Base-by-base conservation (phyloP, 2,113 vertebrate species). In the Sialia sialis region DNA sequence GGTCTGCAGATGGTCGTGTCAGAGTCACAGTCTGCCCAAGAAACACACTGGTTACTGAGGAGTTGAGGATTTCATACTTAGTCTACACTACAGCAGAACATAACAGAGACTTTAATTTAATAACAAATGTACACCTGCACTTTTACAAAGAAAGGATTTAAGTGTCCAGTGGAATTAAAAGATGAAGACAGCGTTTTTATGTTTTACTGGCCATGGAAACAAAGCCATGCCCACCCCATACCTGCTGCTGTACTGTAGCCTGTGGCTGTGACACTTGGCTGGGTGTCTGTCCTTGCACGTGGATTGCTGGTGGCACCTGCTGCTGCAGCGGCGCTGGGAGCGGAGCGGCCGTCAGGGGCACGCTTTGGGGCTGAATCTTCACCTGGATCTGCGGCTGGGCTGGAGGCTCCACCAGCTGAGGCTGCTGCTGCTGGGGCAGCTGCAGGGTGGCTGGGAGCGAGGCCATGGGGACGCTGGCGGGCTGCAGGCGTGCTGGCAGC, bases 291-390 rank as follows among this genome's bases (percentile, higher is more conserved):
- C 96, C 97, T 91, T 98, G 98, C 43, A 98, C 94, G 19, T 99
- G 98, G 81, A 98, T 96, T 3, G 98, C 96, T 8, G 98, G 93
- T 63, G 98, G 98, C 90, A 98, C 97, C 91, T 98, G 98, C 93
- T 98, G 98, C 75, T 98, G 98, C 5, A 98, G 97, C 3, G 98
- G 98, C 4, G 97, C 96, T 43, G 98, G 98, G 10, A 99, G 98
- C 1, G 98, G 97, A 13, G 98, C 88, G 1, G 98, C 66, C 20
- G 98, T 62, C 94, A 98, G 75, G 26, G 98, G 81, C 5, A 84
- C 97, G 1, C 30, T 97, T 36, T 87, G 97, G 76, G 81, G 96
- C 95, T 98, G 98, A 75, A 98, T 94, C 97, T 99, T 99, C 85
- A 98, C 97, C 92, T 98, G 98, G 60, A 98, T 79, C 93, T 98